Evolutionary conservation across 2,113 vertebrate genomes (phyloP).

Genomic region (Anthoscopus minutus): DNA sequence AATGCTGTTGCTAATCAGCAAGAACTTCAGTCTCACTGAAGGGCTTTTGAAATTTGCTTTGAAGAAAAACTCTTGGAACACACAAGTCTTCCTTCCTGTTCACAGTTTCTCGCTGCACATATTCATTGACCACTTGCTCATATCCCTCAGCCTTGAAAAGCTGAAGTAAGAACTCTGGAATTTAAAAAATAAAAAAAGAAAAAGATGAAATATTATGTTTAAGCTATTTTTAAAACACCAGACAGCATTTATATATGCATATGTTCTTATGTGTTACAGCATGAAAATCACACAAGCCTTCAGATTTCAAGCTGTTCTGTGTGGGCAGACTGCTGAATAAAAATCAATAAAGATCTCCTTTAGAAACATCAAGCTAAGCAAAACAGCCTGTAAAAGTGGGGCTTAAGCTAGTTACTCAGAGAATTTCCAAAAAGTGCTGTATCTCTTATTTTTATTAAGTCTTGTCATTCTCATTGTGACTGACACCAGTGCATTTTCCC

Average conservation of each 20-base stretch:
- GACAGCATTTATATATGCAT: background rate
- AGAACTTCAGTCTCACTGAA: background rate
- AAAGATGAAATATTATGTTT: background rate
- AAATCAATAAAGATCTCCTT: background rate
- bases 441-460: background rate
- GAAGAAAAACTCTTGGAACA: slow-evolving; percentile 90
- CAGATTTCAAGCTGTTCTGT: background rate
- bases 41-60: slow-evolving; percentile 89
- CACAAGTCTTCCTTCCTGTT: slow-evolving; percentile 92
- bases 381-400: background rate
- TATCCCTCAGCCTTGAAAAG: slow-evolving; percentile 81
- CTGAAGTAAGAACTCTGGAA: slow-evolving; percentile 80
- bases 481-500: background rate
- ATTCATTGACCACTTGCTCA: slow-evolving; percentile 78
- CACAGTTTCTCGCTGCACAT: slow-evolving; percentile 89
- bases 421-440: background rate
- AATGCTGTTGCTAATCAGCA: background rate
- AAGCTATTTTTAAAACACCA: slow-evolving; percentile 15
- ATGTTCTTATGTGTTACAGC: background rate
- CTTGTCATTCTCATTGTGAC: background rate
- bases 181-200: background rate
- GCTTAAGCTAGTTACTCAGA: background rate
- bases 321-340: background rate
- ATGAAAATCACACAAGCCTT: background rate
- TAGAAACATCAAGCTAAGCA: background rate